Conservation (phyloP, 92 coral and sea anemone species). For the Parazoanthus darwini region DNA sequence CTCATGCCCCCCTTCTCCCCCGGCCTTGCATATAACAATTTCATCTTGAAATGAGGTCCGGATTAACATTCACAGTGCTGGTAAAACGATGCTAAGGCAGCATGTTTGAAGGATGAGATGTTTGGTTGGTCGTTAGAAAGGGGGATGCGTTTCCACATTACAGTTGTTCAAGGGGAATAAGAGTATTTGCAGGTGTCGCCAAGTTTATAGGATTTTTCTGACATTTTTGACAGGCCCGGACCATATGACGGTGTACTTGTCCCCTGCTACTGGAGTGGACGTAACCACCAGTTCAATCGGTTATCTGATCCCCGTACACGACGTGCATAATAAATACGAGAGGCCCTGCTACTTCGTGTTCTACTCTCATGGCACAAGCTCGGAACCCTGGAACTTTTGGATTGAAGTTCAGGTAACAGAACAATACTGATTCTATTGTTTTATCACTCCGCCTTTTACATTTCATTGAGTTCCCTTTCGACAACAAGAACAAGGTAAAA, state of each 20-base stretch:
- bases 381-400: conserved; percentile 86
- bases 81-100: too few relatives aligned
- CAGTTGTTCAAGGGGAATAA: too few relatives aligned
- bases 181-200: too few relatives aligned
- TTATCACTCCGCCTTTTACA: too few relatives aligned
- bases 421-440: neutral
- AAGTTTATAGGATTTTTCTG: too few relatives aligned
- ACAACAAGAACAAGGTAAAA: too few relatives aligned
- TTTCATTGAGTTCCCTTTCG: too few relatives aligned
- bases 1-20: too few relatives aligned
- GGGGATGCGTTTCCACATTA: too few relatives aligned
- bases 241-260: conserved; percentile 84
- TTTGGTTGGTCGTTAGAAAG: too few relatives aligned
- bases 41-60: neutral
- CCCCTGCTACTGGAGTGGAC: conserved; percentile 72
- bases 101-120: too few relatives aligned
- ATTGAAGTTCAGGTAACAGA: conserved; percentile 61
- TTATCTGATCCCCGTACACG: conserved; percentile 53
- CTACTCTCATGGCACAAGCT: conserved; percentile 83
- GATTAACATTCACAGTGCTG: too few relatives aligned
- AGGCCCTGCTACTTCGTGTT: conserved; percentile 76
- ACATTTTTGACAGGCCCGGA: conserved; percentile 65
- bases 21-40: neutral
- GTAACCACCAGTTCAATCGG: conserved; percentile 76
- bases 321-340: conserved; percentile 51